Conservation (phyloP, 2,888 invertebrate species). For the Tetanocera ferruginea region DNA sequence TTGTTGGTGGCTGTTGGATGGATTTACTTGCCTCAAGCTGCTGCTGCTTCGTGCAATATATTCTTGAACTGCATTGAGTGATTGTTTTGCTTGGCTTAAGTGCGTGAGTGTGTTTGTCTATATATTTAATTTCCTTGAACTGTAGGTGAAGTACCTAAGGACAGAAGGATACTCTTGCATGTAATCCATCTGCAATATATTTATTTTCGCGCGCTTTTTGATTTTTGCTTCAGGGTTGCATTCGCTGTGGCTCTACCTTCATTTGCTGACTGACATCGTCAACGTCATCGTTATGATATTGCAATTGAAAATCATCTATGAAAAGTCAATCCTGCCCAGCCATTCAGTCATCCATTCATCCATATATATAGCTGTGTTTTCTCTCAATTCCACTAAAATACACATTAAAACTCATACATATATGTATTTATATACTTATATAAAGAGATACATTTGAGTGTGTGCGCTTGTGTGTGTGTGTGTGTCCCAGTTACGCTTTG, state of each 20-base stretch:
- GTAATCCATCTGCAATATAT: slow-evolving; percentile 9
- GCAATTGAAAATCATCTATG: slow-evolving; percentile 23
- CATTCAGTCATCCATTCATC: neutral
- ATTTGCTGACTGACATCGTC: too few relatives aligned
- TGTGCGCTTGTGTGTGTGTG: too few relatives aligned
- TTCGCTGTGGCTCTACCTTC: neutral
- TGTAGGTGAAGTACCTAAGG: neutral
- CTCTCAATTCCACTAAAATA: neutral
- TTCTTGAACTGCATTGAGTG: neutral
- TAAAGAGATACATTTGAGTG: neutral
- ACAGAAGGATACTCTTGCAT: neutral
- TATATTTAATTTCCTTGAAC: too few relatives aligned
- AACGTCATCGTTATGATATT: neutral
- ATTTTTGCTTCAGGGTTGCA: neutral
- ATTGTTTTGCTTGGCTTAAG: neutral
- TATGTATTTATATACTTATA: neutral
- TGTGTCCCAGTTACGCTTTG: neutral
- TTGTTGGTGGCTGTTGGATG: neutral
- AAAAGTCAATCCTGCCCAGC: neutral
- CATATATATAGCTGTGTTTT: neutral
- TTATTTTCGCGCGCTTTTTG: neutral
- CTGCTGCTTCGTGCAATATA: neutral
- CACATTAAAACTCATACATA: neutral
- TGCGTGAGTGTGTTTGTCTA: neutral
- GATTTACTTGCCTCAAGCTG: neutral